Evolutionary conservation across 2,113 vertebrate species (phyloP).

Genomic region (Steatornis caripensis): DNA sequence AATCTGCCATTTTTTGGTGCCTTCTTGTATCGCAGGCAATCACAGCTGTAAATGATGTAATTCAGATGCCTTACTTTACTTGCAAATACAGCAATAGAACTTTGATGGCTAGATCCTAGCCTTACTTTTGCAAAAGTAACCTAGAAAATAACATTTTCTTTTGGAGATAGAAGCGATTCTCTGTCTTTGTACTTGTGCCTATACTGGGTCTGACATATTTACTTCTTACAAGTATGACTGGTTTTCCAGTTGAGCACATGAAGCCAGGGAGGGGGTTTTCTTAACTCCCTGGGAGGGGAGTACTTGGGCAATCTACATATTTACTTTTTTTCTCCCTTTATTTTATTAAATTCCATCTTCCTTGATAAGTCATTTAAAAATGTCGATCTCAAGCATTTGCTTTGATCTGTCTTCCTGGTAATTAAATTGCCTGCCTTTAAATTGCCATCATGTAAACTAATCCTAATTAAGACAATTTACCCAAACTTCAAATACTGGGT

Average conservation of each 20-base stretch:
- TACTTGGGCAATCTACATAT: neutral
- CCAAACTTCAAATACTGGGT: slow-evolving; percentile 53
- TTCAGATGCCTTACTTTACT: neutral
- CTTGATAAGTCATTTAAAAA: slow-evolving; percentile 31
- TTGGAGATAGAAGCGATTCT: neutral
- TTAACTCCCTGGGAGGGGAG: neutral
- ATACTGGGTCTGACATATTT: neutral
- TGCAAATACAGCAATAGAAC: neutral
- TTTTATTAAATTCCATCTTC: slow-evolving; percentile 37
- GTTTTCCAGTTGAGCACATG: neutral
- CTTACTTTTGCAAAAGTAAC: neutral
- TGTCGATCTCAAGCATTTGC: slow-evolving; percentile 24
- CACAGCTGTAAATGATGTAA: neutral
- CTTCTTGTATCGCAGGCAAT: neutral
- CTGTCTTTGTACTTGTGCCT: neutral
- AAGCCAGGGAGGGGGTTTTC: neutral
- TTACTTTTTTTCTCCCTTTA: neutral
- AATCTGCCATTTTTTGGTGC: neutral
- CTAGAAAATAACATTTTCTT: neutral
- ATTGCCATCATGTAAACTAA: slow-evolving; percentile 45
- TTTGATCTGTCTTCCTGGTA: slow-evolving; percentile 55
- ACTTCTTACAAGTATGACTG: neutral
- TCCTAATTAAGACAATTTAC: slow-evolving; percentile 51
- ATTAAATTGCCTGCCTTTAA: slow-evolving; percentile 54
- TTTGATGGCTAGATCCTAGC: neutral